Conservation (phyloP, 1,140 invertebrate species). For the Halyomorpha halys region DNA sequence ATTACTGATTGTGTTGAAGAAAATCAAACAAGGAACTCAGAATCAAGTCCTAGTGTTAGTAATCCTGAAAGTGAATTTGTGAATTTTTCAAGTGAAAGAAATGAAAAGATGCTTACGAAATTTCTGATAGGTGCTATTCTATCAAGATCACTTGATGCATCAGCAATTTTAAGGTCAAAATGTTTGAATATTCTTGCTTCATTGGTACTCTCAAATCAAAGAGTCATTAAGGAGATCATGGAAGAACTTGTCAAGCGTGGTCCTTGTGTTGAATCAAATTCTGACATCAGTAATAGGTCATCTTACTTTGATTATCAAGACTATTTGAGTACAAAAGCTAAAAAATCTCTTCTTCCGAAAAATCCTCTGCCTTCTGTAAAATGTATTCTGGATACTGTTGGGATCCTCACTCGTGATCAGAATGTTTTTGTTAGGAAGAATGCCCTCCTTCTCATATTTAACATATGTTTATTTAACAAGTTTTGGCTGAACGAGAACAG, state of each 20-base stretch:
- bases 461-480: constrained; percentile 34
- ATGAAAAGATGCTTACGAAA: constrained; percentile 32
- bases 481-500: constrained; percentile 35
- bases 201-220: constrained; percentile 37
- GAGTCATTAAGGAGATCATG: constrained; percentile 35
- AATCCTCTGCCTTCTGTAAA: constrained; percentile 36
- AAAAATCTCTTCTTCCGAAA: constrained; percentile 23
- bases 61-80: not conserved
- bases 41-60: not conserved
- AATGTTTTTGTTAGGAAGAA: constrained; percentile 48
- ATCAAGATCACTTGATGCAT: constrained; percentile 43
- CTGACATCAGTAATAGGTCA: constrained; percentile 13
- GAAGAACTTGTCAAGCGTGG: constrained; percentile 37
- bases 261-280: constrained; percentile 26
- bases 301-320: constrained; percentile 25
- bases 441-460: constrained; percentile 43
- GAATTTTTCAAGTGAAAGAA: not conserved
- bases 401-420: constrained; percentile 42
- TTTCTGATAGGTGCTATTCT: constrained; percentile 42
- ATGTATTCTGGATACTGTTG: constrained; percentile 39
- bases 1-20: constrained; percentile 2
- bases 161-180: constrained; percentile 46
- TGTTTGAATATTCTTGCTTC: constrained; percentile 44
- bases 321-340: constrained; percentile 29
- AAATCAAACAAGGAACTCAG: not conserved